phyloP scores from a whole-genome alignment of 2,888 invertebrate species.

The Diloba caeruleocephala region DNA sequence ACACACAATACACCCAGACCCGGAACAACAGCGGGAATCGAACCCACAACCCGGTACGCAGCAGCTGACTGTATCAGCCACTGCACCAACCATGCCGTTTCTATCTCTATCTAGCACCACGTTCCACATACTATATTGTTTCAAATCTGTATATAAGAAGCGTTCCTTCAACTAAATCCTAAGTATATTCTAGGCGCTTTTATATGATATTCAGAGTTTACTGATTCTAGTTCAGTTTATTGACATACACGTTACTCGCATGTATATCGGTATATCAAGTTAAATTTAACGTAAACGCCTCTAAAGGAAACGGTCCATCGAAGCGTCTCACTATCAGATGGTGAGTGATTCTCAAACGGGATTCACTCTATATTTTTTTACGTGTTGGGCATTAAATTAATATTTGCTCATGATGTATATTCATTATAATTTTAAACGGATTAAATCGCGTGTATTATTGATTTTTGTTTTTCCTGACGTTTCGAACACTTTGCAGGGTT shows the following conservation, averaged over 20 bases:
- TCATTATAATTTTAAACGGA: too few species aligned
- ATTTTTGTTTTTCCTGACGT: too few species aligned
- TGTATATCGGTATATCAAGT: slow-evolving; percentile 38
- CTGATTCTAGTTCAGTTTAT: slow-evolving; percentile 17
- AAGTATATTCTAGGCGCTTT: not conserved
- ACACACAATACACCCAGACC: too few species aligned
- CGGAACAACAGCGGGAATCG: too few species aligned
- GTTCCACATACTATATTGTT: too few species aligned
- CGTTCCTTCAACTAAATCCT: not conserved
- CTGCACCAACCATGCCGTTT: too few species aligned
- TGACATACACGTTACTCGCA: slow-evolving; percentile 18
- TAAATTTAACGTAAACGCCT: slow-evolving; percentile 57
- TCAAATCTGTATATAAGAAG: not conserved
- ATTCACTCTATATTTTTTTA: slow-evolving; percentile 14
- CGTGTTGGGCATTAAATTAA: slow-evolving; percentile 9
- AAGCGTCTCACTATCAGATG: slow-evolving; percentile 55
- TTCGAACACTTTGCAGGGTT: too few species aligned
- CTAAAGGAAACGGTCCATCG: slow-evolving; percentile 59
- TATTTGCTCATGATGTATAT: slow-evolving; percentile 6
- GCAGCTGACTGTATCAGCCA: too few species aligned
- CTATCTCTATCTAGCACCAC: too few species aligned
- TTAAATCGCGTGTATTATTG: too few species aligned
- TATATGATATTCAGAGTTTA: slow-evolving; percentile 10
- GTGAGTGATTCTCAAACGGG: slow-evolving; percentile 52
- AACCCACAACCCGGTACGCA: too few species aligned